These are phyloP conservation scores for Acanthurus lineatus DNA, from an alignment of 2,797 vertebrate genomes.

Conservation along the genomic window DNA sequence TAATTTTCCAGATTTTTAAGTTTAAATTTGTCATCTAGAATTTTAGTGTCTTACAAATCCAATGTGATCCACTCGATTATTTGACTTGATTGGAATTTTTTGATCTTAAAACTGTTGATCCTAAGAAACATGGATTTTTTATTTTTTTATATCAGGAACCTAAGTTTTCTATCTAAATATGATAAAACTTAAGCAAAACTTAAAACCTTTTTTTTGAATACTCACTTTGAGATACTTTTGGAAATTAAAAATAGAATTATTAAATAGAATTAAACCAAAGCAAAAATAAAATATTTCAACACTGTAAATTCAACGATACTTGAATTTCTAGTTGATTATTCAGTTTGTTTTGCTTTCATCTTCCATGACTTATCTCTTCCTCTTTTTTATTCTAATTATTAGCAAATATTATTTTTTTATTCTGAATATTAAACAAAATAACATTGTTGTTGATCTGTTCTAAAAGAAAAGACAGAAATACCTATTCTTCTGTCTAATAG, in stretches of 20 bases:
- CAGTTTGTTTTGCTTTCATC: background rate
- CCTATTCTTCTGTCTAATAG: background rate
- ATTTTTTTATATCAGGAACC: background rate
- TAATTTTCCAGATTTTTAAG: too few species aligned
- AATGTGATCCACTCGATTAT: background rate
- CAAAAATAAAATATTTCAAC: background rate
- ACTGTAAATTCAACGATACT: background rate
- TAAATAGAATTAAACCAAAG: background rate
- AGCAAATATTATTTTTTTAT: background rate
- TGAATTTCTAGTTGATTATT: conserved; percentile 3
- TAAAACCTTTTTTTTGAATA: too few species aligned
- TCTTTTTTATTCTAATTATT: conserved; percentile 1
- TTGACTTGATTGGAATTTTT: background rate
- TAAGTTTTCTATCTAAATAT: background rate
- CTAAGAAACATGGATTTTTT: too few species aligned
- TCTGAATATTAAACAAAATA: conserved; percentile 3
- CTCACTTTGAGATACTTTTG: background rate
- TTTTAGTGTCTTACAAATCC: background rate
- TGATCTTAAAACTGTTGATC: background rate
- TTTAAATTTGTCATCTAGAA: too few species aligned
- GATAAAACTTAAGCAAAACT: background rate
- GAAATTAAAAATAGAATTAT: background rate
- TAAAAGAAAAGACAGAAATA: background rate
- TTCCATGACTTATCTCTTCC: background rate
- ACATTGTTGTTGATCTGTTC: background rate